Conservation (phyloP, 2,113 vertebrate genomes). For the Pluvialis apricaria region DNA sequence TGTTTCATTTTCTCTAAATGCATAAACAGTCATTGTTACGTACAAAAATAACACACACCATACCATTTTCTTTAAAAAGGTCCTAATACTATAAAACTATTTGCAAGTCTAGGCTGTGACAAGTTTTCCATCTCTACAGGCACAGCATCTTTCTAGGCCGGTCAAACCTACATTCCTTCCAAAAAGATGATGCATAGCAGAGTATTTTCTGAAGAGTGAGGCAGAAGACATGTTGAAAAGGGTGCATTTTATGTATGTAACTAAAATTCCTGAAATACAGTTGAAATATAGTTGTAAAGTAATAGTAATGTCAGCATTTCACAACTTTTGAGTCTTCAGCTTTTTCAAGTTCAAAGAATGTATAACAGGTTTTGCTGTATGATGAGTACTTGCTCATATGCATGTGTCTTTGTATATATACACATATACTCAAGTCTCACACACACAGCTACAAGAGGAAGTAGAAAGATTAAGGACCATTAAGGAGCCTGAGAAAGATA, state of each 20-base stretch:
- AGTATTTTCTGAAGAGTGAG: neutral
- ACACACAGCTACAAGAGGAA: neutral
- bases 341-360: neutral
- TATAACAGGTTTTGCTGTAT: neutral
- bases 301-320: neutral
- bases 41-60: neutral
- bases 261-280: neutral
- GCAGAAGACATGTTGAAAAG: neutral
- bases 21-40: neutral
- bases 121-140: neutral
- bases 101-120: neutral
- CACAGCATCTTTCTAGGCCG: neutral
- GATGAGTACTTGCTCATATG: neutral
- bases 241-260: neutral
- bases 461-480: neutral
- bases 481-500: neutral
- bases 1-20: neutral
- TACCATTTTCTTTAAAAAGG: neutral
- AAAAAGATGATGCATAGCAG: rapidly evolving
- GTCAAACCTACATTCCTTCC: neutral
- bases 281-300: neutral
- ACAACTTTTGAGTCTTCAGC: neutral
- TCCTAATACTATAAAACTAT: neutral
- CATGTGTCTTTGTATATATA: neutral
- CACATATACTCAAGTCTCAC: neutral